These are phyloP conservation scores for Pseudomyrmex gracilis DNA, from an alignment of 1,140 invertebrate species.

Conservation along the genomic window DNA sequence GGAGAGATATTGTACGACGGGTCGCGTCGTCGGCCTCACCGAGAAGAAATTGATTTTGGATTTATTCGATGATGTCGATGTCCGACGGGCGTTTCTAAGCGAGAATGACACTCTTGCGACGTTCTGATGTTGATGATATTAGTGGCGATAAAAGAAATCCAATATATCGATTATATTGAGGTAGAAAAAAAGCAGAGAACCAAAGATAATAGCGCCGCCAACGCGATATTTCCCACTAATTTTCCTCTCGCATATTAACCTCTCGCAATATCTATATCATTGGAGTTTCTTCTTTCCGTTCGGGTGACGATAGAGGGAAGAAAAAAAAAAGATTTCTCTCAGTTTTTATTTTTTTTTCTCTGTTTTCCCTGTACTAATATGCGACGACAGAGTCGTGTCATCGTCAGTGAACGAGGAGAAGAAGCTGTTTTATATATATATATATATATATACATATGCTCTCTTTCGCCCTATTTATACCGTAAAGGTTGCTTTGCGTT, in stretches of 20 bases:
- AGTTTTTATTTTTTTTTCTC: background rate
- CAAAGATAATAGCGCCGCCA: slow-evolving; percentile 15
- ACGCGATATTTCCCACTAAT: background rate
- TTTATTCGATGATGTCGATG: slow-evolving; percentile 61
- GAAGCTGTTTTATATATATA: no score
- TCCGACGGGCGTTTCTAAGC: slow-evolving; percentile 21
- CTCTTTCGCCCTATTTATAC: slow-evolving; percentile 54
- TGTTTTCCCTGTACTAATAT: slow-evolving; percentile 9
- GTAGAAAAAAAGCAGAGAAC: slow-evolving; percentile 13
- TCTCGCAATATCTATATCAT: background rate
- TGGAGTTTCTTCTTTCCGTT: background rate
- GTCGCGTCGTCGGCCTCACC: background rate
- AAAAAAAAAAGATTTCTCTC: background rate
- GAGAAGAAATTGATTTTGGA: slow-evolving; percentile 68
- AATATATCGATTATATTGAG: slow-evolving; percentile 45
- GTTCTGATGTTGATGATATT: slow-evolving; percentile 45
- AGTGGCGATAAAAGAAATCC: slow-evolving; percentile 33
- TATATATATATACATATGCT: background rate
- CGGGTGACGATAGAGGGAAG: no score
- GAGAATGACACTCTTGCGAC: slow-evolving; percentile 55
- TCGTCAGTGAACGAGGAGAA: background rate
- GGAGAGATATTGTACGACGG: slow-evolving; percentile 24
- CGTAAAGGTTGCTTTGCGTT: slow-evolving; percentile 49
- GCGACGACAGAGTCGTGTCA: background rate
- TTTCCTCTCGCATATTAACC: slow-evolving; percentile 22